Evolutionary conservation across 2,888 invertebrate species (phyloP).

Genomic region (Eilema caniola): DNA sequence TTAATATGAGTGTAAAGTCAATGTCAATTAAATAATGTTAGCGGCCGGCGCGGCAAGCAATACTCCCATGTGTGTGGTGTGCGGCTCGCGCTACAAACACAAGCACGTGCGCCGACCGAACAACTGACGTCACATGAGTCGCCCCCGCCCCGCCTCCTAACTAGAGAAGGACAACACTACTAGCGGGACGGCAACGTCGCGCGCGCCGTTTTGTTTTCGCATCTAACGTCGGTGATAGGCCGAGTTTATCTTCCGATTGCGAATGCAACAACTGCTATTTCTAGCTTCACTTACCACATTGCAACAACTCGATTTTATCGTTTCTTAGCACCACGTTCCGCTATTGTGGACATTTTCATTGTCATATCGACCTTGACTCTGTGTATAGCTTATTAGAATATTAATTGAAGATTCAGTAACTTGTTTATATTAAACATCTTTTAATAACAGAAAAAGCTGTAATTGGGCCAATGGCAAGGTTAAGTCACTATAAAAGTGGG

Average conservation of each 20-base stretch:
- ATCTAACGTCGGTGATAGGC: conserved; percentile 79
- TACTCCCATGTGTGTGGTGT: conserved; percentile 75
- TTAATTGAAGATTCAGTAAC: conserved; percentile 34
- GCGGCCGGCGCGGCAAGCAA: conserved; percentile 53
- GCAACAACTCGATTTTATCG: conserved; percentile 68
- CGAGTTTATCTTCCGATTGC: conserved; percentile 83
- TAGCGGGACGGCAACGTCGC: conserved; percentile 76
- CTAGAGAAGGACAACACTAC: conserved; percentile 64
- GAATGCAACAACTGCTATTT: conserved; percentile 81
- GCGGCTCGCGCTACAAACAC: conserved; percentile 81
- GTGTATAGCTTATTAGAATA: conserved; percentile 44
- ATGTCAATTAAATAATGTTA: conserved; percentile 67
- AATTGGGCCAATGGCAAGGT: conserved; percentile 54
- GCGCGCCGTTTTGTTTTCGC: conserved; percentile 81
- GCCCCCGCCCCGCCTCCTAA: conserved; percentile 74
- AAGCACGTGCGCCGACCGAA: conserved; percentile 81
- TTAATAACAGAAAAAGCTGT: conserved; percentile 39
- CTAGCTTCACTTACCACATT: conserved; percentile 68
- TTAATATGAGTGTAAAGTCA: conserved; percentile 51
- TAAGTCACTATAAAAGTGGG: conserved; percentile 43
- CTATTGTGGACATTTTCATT: conserved; percentile 66
- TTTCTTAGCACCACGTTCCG: conserved; percentile 57
- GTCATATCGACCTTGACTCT: conserved; percentile 69
- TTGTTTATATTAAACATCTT: conserved; percentile 21
- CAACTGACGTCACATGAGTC: conserved; percentile 78